Percentiles rank a stretch among this genome's conserved stretches.
Evolutionary conservation across 1,140 invertebrate species (phyloP).

Genomic region (Hycleus phaleratus): DNA sequence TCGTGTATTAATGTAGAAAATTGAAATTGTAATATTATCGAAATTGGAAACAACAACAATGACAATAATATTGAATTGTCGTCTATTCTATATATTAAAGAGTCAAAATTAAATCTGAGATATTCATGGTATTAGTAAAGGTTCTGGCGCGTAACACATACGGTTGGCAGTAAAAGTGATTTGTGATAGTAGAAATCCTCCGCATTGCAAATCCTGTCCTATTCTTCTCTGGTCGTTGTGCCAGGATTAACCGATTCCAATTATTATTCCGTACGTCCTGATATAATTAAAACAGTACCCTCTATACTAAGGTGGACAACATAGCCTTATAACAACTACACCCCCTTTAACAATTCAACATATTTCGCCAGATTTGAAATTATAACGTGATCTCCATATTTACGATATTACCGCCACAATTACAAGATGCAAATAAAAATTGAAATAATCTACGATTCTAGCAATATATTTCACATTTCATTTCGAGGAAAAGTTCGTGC

Average conservation of each 20-base stretch:
- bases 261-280: slow-evolving; percentile 30
- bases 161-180: slow-evolving; percentile 38
- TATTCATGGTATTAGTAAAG: slow-evolving; percentile 35
- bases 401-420: too few species aligned
- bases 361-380: too few species aligned
- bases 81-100: slow-evolving; percentile 29
- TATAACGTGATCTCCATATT: too few species aligned
- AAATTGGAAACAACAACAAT: too few species aligned
- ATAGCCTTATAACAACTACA: background rate
- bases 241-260: slow-evolving; percentile 28
- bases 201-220: slow-evolving; percentile 35
- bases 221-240: slow-evolving; percentile 29
- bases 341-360: too few species aligned
- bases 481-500: too few species aligned
- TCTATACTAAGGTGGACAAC: background rate
- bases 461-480: too few species aligned
- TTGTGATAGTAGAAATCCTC: slow-evolving; percentile 36
- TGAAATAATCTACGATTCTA: too few species aligned
- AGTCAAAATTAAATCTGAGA: slow-evolving; percentile 37
- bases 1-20: too few species aligned
- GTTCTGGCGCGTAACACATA: slow-evolving; percentile 21
- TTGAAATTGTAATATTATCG: too few species aligned
- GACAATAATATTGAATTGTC: slow-evolving; percentile 11
- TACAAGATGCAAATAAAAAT: too few species aligned
- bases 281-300: slow-evolving; percentile 21